Conservation (phyloP, 2,113 vertebrate species). For the Sylvilagus bachmani region DNA sequence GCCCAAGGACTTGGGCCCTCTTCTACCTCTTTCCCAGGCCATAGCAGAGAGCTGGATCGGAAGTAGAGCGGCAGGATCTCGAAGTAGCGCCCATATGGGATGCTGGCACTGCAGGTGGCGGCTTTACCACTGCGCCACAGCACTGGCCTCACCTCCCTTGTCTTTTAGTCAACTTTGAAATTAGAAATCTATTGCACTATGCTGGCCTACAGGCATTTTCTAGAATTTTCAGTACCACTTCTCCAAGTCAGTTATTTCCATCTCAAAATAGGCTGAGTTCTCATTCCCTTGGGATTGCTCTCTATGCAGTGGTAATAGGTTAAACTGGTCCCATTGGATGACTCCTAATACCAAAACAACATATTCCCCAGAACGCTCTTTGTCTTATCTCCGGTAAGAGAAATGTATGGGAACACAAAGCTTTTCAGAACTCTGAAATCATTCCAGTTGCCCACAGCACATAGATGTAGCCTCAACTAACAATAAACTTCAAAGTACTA, state of each 20-base stretch:
- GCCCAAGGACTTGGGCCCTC: too few relatives aligned
- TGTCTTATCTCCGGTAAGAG: slow-evolving; percentile 12
- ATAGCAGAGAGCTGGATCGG: too few relatives aligned
- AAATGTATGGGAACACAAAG: neutral
- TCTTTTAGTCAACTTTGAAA: slow-evolving; percentile 29
- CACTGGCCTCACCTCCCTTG: neutral
- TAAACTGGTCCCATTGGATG: neutral
- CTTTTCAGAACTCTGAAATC: slow-evolving; percentile 19
- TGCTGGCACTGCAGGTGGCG: too few relatives aligned
- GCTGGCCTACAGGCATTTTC: neutral
- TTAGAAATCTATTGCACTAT: neutral
- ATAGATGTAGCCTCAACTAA: neutral
- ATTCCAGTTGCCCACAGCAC: neutral
- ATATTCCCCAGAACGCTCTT: slow-evolving; percentile 38
- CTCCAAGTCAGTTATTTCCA: slow-evolving; percentile 6
- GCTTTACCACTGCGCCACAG: too few relatives aligned
- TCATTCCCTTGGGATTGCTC: neutral
- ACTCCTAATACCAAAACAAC: neutral
- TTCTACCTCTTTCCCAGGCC: too few relatives aligned
- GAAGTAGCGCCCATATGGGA: too few relatives aligned
- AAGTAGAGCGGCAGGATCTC: too few relatives aligned
- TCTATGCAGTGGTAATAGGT: neutral
- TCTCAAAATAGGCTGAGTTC: neutral
- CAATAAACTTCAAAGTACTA: neutral
- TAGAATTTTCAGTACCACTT: neutral